Percentiles rank a stretch among this genome's conserved stretches.
Evolutionary conservation across 2,797 vertebrate species (phyloP).

Genomic region (Spinus pinus): DNA sequence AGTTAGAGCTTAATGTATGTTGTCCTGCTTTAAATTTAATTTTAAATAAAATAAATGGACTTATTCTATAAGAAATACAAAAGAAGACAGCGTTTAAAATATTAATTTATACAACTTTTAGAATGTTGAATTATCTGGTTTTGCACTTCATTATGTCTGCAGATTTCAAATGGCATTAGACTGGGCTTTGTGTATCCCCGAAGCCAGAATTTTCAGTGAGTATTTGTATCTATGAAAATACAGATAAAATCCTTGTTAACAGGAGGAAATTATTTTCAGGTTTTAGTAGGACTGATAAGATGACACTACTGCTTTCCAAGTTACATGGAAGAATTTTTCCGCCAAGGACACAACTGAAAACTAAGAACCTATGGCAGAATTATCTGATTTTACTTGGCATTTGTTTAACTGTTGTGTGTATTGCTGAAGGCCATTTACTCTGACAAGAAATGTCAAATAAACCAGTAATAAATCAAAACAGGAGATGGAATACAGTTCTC

Average conservation of each 20-base stretch:
- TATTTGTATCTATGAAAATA: background rate
- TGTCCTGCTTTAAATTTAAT: background rate
- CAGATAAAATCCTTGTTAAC: background rate
- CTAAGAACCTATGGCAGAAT: background rate
- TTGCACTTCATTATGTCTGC: background rate
- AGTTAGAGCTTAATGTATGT: background rate
- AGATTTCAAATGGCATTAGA: background rate
- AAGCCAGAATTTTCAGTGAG: background rate
- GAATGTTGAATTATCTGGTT: background rate
- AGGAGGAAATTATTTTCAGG: background rate
- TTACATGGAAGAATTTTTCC: background rate
- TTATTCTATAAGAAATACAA: background rate
- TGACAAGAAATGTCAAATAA: slow-evolving; percentile 1
- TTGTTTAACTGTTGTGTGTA: background rate
- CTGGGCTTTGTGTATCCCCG: background rate
- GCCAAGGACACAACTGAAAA: background rate
- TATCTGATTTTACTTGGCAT: background rate
- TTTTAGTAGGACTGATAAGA: background rate
- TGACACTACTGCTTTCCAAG: background rate
- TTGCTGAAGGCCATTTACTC: background rate
- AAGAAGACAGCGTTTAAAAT: accelerated
- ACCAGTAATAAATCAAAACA: background rate
- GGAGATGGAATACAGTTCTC: background rate
- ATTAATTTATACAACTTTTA: background rate
- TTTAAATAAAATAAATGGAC: background rate